These are phyloP conservation scores for Rafetus swinhoei DNA, from an alignment of 2,113 vertebrate species.

Conservation along the genomic window DNA sequence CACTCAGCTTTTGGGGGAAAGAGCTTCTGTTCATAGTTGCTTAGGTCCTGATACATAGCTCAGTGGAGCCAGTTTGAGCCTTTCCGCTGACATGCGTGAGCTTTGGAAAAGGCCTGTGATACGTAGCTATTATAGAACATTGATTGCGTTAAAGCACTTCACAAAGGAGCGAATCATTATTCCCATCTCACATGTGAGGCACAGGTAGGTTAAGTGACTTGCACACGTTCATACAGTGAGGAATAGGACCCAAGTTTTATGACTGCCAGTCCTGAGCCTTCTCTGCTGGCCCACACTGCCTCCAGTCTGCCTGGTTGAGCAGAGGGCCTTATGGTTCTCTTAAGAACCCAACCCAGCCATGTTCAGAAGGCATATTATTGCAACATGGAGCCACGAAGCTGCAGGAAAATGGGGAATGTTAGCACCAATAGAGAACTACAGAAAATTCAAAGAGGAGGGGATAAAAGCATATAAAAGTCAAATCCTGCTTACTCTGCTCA, in stretches of 20 bases:
- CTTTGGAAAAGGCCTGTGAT: conserved; percentile 5
- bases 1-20: neutral
- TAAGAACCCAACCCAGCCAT: neutral
- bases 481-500: neutral
- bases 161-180: neutral
- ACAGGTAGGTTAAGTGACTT: neutral
- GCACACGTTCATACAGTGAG: neutral
- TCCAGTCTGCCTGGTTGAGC: neutral
- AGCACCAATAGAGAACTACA: neutral
- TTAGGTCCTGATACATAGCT: neutral
- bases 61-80: neutral
- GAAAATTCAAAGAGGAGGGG: neutral
- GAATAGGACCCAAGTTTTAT: neutral
- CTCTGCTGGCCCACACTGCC: neutral
- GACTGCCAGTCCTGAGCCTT: neutral
- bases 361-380: neutral
- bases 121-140: neutral
- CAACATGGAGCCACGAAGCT: neutral
- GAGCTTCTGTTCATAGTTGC: neutral
- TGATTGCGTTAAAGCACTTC: neutral
- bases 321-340: neutral
- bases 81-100: neutral
- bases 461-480: neutral
- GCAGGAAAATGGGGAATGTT: neutral
- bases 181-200: neutral